Conservation (phyloP, 2,797 vertebrate species). For the Melanotaenia pygmaea region DNA sequence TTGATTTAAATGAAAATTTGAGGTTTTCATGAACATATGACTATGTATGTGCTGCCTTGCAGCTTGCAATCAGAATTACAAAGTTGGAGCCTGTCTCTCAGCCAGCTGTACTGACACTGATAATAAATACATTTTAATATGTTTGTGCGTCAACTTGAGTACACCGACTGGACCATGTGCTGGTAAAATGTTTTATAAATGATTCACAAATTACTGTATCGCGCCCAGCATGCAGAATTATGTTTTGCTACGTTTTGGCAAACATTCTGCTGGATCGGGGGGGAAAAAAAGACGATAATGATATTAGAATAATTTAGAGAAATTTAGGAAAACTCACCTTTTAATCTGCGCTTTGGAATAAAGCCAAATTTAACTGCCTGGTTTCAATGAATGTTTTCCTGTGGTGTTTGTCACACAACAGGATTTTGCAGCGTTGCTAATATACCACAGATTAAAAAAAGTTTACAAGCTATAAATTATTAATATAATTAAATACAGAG, state of each 20-base stretch:
- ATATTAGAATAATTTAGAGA: background rate
- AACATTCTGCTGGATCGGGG: slow-evolving; percentile 3
- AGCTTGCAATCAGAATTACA: slow-evolving; percentile 14
- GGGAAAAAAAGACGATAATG: background rate
- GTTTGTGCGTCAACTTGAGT: slow-evolving; percentile 11
- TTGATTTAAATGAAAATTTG: slow-evolving; percentile 32
- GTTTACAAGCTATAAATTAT: slow-evolving; percentile 30
- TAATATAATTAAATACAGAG: slow-evolving; percentile 20
- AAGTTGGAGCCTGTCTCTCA: background rate
- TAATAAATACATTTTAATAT: slow-evolving; percentile 10
- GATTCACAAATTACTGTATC: slow-evolving; percentile 14
- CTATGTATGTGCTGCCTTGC: background rate
- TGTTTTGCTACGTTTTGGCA: slow-evolving; percentile 5
- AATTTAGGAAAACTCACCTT: background rate
- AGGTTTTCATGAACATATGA: slow-evolving; percentile 4
- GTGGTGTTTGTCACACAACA: slow-evolving; percentile 5
- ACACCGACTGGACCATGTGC: slow-evolving; percentile 3
- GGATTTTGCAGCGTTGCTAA: slow-evolving; percentile 29
- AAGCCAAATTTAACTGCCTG: slow-evolving; percentile 25
- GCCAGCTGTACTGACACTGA: slow-evolving; percentile 6
- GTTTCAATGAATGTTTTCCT: slow-evolving; percentile 31
- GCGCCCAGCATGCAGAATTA: slow-evolving; percentile 6
- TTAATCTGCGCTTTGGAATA: slow-evolving; percentile 23
- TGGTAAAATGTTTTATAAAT: slow-evolving; percentile 15
- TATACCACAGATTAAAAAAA: slow-evolving; percentile 25